Evolutionary conservation across 2,797 vertebrate species (phyloP).

Genomic region (Helicolenus hilgendorfi): DNA sequence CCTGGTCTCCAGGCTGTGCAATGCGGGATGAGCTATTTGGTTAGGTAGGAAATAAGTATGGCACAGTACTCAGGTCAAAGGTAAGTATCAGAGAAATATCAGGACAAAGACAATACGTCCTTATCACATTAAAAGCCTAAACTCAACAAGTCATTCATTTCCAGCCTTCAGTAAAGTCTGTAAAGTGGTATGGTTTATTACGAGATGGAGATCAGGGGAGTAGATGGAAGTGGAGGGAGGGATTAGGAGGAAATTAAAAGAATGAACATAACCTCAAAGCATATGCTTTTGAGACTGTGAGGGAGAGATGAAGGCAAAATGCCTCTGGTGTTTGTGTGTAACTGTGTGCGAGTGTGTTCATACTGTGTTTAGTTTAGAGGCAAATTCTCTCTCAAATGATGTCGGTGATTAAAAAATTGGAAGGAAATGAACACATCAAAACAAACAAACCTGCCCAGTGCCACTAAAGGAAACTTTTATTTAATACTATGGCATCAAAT

Average conservation of each 20-base stretch:
- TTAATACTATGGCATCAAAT: slow-evolving; percentile 33
- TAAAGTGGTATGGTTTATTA: background rate
- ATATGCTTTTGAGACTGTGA: slow-evolving; percentile 22
- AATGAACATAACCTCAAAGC: slow-evolving; percentile 32
- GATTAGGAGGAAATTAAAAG: slow-evolving; percentile 34
- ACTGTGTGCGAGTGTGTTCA: background rate
- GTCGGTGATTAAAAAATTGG: slow-evolving; percentile 29
- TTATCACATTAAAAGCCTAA: background rate
- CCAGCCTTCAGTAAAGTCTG: background rate
- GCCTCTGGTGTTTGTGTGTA: background rate
- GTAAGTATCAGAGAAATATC: background rate
- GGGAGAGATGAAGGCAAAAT: slow-evolving; percentile 16
- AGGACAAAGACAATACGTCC: background rate
- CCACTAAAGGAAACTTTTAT: slow-evolving; percentile 25
- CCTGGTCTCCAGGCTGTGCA: background rate
- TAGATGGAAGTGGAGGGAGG: background rate
- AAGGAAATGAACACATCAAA: slow-evolving; percentile 40
- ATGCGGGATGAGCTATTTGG: background rate
- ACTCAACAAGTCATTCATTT: background rate
- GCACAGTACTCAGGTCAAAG: background rate
- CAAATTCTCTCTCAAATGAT: slow-evolving; percentile 10
- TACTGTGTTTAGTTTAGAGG: slow-evolving; percentile 5
- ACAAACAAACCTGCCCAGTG: slow-evolving; percentile 1
- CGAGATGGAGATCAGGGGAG: background rate
- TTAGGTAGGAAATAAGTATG: background rate